phyloP scores from a whole-genome alignment of 2,797 vertebrate genomes.

The Vultur gryphus region DNA sequence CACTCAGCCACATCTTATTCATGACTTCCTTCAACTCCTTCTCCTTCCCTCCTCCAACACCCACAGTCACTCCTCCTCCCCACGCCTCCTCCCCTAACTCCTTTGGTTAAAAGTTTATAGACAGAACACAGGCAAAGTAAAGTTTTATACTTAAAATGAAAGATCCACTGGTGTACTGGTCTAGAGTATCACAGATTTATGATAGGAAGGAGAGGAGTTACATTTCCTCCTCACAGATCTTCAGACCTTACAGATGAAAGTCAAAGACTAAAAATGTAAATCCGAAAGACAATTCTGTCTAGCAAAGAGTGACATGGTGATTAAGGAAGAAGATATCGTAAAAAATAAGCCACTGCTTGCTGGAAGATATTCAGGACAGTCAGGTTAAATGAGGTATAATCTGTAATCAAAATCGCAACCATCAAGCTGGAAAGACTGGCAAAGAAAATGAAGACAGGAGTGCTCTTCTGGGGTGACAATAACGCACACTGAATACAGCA shows the following conservation, averaged over 20 bases:
- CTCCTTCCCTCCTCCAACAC: not conserved
- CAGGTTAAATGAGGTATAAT: constrained; percentile 7
- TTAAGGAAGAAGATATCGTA: not conserved
- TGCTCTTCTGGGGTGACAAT: not conserved
- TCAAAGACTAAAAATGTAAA: not conserved
- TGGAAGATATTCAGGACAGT: not conserved
- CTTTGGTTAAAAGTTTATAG: not conserved
- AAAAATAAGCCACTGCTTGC: not conserved
- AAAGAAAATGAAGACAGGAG: not conserved
- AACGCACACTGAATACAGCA: not conserved
- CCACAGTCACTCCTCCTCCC: not conserved
- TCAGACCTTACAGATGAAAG: not conserved
- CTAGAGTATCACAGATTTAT: not conserved
- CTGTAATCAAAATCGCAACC: not conserved
- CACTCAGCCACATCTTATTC: not conserved
- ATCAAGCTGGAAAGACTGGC: not conserved
- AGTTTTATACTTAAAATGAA: not conserved
- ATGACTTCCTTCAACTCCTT: not conserved
- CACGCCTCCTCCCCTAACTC: not conserved
- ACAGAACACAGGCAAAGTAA: not conserved
- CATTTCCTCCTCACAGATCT: not conserved
- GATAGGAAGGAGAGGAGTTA: not conserved
- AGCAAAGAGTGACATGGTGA: not conserved
- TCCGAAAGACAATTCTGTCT: not conserved
- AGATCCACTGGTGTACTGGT: not conserved